Conservation (phyloP, 2,888 invertebrate genomes). For the Eueremaeus valkanovi region DNA sequence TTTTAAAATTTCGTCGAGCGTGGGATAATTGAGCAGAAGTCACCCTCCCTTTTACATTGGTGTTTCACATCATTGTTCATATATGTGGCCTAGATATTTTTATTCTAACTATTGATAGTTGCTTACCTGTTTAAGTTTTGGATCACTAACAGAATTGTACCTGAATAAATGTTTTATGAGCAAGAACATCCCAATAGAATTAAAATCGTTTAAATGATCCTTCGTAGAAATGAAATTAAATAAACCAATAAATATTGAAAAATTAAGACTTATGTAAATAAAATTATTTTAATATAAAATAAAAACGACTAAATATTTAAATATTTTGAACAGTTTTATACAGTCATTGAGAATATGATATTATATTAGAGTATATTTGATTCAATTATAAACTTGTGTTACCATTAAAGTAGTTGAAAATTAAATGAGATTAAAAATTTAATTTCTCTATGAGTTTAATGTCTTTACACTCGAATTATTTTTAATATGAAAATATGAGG, state of each 20-base stretch:
- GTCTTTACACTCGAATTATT: slow-evolving; percentile 11
- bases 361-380: not conserved
- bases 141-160: no score
- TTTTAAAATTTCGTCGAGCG: no score
- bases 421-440: slow-evolving; percentile 1
- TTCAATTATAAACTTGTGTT: slow-evolving; percentile 14
- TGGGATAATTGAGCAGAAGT: no score
- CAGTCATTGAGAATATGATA: not conserved
- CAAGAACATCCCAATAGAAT: no score
- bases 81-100: no score
- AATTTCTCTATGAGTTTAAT: slow-evolving; percentile 7
- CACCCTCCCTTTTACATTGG: no score
- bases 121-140: no score
- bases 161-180: no score
- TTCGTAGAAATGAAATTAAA: no score
- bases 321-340: not conserved
- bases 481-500: not conserved
- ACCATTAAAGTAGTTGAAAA: not conserved
- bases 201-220: not conserved
- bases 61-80: no score
- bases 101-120: no score
- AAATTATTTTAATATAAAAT: not conserved
- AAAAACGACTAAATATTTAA: not conserved
- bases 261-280: not conserved
- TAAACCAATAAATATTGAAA: not conserved